Evolutionary conservation across 2,113 vertebrate species (phyloP).

Genomic region (Pao palembangensis): DNA sequence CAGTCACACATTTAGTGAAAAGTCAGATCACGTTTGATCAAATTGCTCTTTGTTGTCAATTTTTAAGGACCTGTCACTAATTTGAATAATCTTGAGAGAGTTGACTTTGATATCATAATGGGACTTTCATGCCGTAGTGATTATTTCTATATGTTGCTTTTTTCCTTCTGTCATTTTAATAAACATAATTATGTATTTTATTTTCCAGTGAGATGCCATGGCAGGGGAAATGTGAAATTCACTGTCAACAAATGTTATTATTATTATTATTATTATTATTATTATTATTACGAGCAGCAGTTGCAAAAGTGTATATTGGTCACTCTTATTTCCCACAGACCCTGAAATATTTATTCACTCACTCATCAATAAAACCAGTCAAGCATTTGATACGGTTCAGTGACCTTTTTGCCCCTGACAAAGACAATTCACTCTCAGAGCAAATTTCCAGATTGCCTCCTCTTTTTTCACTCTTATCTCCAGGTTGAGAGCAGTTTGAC

Average conservation of each 20-base stretch:
- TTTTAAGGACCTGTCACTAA: constrained; percentile 38
- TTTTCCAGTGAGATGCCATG: constrained; percentile 1
- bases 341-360: background rate
- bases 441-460: constrained; percentile 11
- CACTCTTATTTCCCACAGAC: background rate
- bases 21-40: constrained; percentile 59
- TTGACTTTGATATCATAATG: constrained; percentile 16
- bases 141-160: constrained; percentile 1
- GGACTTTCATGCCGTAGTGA: constrained; percentile 14
- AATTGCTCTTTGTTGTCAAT: constrained; percentile 42
- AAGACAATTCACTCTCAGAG: constrained; percentile 18
- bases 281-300: too few species aligned
- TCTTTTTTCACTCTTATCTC: background rate
- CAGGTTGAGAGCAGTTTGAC: constrained; percentile 37
- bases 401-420: constrained; percentile 16
- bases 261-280: too few species aligned
- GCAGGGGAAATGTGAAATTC: background rate
- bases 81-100: constrained; percentile 36
- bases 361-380: background rate
- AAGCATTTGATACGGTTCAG: too few species aligned
- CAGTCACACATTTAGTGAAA: constrained; percentile 48
- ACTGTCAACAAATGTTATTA: background rate
- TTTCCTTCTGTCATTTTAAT: background rate
- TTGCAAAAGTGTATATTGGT: background rate
- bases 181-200: too few species aligned